Conservation (phyloP, 1,140 invertebrate species). For the Gonioctena quinquepunctata region DNA sequence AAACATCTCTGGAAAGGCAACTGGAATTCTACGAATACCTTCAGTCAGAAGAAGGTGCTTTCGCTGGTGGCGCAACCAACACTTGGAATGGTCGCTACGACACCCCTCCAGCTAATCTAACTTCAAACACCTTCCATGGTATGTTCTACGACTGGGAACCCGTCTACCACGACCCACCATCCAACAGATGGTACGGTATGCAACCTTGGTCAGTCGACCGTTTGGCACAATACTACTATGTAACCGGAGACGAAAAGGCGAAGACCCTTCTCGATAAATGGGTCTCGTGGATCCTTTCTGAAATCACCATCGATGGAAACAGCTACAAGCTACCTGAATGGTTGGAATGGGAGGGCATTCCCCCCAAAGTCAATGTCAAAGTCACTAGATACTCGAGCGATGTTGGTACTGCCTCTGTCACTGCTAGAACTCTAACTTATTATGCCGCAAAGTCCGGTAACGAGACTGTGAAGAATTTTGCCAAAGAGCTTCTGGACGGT, state of each 20-base stretch:
- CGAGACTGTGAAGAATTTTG: conserved; percentile 10
- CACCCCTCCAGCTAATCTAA: conserved; percentile 17
- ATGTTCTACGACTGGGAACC: conserved; percentile 39
- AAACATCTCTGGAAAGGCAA: conserved; percentile 25
- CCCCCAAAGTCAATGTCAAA: conserved; percentile 25
- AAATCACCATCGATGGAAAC: conserved; percentile 16
- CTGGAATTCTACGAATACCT: conserved; percentile 33
- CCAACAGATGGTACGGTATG: conserved; percentile 39
- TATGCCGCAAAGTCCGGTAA: conserved; percentile 29
- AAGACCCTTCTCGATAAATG: conserved; percentile 24
- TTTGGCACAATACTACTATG: conserved; percentile 35
- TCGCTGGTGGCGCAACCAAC: conserved; percentile 34
- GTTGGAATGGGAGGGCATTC: conserved; percentile 24
- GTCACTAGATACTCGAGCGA: conserved; percentile 17
- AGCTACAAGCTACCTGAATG: conserved; percentile 21
- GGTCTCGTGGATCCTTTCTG: conserved; percentile 21
- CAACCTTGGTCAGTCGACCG: conserved; percentile 35
- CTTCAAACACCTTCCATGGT: conserved; percentile 31
- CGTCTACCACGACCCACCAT: conserved; percentile 34
- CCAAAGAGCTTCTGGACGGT: conserved; percentile 22
- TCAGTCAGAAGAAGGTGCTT: conserved; percentile 31
- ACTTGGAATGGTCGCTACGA: conserved; percentile 31
- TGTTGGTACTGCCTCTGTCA: conserved; percentile 23
- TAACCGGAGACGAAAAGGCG: conserved; percentile 28
- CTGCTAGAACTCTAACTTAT: conserved; percentile 24